Conservation (phyloP, 2,888 invertebrate genomes). For the Epistrophe eligans region DNA sequence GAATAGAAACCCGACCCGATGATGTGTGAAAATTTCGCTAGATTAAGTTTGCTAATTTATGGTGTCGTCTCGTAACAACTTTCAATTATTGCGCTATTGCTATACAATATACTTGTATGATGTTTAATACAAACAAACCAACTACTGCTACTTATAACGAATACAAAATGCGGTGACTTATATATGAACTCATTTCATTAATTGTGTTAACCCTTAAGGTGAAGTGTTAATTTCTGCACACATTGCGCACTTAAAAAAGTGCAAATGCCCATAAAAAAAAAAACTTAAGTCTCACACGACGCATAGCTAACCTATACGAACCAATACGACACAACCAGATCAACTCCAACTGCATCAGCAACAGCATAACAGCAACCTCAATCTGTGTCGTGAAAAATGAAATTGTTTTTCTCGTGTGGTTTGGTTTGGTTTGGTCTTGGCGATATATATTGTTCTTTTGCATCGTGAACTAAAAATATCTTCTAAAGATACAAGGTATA, state of each 20-base stretch:
- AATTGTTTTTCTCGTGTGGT: constrained; percentile 44
- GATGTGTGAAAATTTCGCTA: constrained; percentile 11
- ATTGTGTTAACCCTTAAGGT: constrained; percentile 67
- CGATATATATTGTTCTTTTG: background rate
- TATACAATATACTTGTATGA: background rate
- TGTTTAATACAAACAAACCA: background rate
- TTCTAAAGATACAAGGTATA: background rate
- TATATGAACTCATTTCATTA: constrained; percentile 63
- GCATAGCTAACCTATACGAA: background rate
- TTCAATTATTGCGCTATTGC: constrained; percentile 20
- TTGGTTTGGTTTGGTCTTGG: constrained; percentile 16
- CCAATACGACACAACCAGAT: constrained; percentile 12
- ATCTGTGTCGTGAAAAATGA: constrained; percentile 59
- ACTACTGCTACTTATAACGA: background rate
- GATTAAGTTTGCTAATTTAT: background rate
- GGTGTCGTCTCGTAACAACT: constrained; percentile 12
- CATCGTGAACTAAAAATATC: constrained; percentile 34
- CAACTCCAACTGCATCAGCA: background rate
- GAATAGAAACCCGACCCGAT: background rate
- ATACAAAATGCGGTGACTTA: constrained; percentile 36
- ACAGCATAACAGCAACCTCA: background rate
- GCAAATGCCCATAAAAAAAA: constrained; percentile 35
- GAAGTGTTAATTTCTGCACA: constrained; percentile 74
- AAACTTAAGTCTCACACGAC: constrained; percentile 55
- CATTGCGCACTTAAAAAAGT: constrained; percentile 43